These are phyloP conservation scores for Frieseomelitta varia DNA, from an alignment of 1,140 invertebrate species.

Conservation along the genomic window DNA sequence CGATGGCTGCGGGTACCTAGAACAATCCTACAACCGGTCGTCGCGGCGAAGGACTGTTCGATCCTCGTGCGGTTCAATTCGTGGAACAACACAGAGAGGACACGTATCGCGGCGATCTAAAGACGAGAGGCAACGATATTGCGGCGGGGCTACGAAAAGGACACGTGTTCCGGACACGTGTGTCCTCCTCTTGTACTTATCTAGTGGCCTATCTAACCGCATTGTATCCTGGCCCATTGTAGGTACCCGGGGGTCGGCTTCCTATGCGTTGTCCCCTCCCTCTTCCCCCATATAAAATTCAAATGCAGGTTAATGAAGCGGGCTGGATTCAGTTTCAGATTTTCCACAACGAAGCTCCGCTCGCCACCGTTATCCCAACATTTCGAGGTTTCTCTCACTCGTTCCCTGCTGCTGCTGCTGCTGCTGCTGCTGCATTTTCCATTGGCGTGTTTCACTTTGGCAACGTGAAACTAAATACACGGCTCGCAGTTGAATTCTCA, in stretches of 20 bases:
- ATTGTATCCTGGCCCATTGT: slow-evolving; percentile 60
- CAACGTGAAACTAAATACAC: no score
- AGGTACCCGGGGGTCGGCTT: slow-evolving; percentile 44
- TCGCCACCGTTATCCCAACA: neutral
- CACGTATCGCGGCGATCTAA: slow-evolving; percentile 57
- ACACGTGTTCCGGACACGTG: slow-evolving; percentile 69
- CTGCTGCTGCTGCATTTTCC: no score
- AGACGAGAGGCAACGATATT: slow-evolving; percentile 52
- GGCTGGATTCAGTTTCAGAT: slow-evolving; percentile 26
- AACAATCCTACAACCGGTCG: slow-evolving; percentile 34
- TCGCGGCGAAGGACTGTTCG: slow-evolving; percentile 32
- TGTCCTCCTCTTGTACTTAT: slow-evolving; percentile 64
- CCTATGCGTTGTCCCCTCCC: slow-evolving; percentile 35
- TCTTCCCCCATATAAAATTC: slow-evolving; percentile 41
- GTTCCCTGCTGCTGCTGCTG: no score
- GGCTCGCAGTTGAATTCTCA: no score
- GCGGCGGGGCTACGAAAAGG: slow-evolving; percentile 55
- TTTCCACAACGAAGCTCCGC: slow-evolving; percentile 10
- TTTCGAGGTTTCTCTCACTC: no score
- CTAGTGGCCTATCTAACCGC: slow-evolving; percentile 60
- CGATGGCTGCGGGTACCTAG: slow-evolving; percentile 33
- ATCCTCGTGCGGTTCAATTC: slow-evolving; percentile 48
- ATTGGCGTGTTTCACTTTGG: no score
- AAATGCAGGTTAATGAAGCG: slow-evolving; percentile 42
- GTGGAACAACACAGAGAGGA: slow-evolving; percentile 35